Base-by-base conservation (phyloP, 2,888 invertebrate species). In the Ormyrus labotus region DNA sequence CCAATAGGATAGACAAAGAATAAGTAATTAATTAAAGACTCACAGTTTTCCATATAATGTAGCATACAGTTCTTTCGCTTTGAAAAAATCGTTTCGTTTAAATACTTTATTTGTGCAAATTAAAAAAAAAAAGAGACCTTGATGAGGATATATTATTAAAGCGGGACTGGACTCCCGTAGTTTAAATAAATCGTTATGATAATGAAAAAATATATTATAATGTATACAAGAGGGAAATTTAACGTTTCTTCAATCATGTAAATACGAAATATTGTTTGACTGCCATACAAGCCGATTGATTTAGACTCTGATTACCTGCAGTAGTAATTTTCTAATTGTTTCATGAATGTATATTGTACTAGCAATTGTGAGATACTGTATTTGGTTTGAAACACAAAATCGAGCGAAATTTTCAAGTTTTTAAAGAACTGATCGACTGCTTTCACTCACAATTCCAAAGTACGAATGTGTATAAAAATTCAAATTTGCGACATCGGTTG, bases 211-310 rank as follows among this genome's bases (percentile, higher is more conserved):
- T 80, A 71, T 81, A 83, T 84, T 82, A 61, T 82, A 82, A 83
- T 83, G 57, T 73, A 55, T 9, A 64, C 34, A 69, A 64, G 63
- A 74, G 45, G 11, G 11, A 50, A 58, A 60, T 70, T 65, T 48
- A 48, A 73, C 19, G 80, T 83, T 82, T 81, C 75, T 84, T 83
- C 81, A 83, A 85, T 82, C 83, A 81, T 88, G 86, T 87, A 86
- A 85, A 86, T 86, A 84, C 78, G 80, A 83, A 78, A 83, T 84
- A 86, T 87, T 86, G 82, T 87, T 87, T 87, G 70, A 87, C 86
- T 87, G 87, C 87, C 87, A 87, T 86, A 86, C 84, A 60, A 82
- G 82, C 84, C 72, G 73, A 77, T 84, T 83, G 55, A 65, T 84
- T 80, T 58, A 81, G 81, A 83, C 79, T 4, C 5, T 53, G 45